Percentiles rank a stretch among this genome's conserved stretches.
Evolutionary conservation across 1,140 invertebrate species (phyloP).

Genomic region (Eupeodes corollae): DNA sequence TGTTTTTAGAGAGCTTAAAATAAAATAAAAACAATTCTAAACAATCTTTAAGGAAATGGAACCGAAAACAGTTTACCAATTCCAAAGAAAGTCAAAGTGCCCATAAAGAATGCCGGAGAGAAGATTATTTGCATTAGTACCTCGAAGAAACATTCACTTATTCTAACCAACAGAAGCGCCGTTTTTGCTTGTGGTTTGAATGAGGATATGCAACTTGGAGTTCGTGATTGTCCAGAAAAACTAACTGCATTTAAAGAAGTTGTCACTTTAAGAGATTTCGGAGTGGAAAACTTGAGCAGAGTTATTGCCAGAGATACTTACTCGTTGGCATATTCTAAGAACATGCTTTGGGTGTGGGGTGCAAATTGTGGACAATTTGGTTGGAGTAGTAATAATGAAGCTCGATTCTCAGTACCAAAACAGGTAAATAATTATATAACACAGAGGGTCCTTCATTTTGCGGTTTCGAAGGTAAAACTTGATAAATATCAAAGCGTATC

Average conservation of each 20-base stretch:
- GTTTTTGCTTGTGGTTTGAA: slow-evolving; percentile 57
- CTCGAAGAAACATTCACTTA: slow-evolving; percentile 50
- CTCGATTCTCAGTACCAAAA: slow-evolving; percentile 21
- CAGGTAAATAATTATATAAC: slow-evolving; percentile 18
- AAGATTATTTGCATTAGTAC: slow-evolving; percentile 31
- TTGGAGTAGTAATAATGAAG: slow-evolving; percentile 17
- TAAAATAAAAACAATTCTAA: too few species aligned
- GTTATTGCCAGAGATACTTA: slow-evolving; percentile 46
- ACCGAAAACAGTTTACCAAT: slow-evolving; percentile 45
- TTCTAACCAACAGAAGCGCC: slow-evolving; percentile 43
- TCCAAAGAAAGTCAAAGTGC: slow-evolving; percentile 42
- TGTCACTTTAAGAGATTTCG: slow-evolving; percentile 23
- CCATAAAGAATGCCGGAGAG: slow-evolving; percentile 37
- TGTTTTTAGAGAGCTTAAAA: not conserved
- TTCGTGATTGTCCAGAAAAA: slow-evolving; percentile 40
- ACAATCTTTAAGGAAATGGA: slow-evolving; percentile 18
- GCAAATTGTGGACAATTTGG: slow-evolving; percentile 63
- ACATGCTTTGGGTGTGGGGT: slow-evolving; percentile 48
- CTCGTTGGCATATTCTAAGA: slow-evolving; percentile 48
- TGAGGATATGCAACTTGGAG: slow-evolving; percentile 50
- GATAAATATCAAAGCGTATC: too few species aligned
- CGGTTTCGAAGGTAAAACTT: too few species aligned
- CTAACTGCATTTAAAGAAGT: slow-evolving; percentile 42
- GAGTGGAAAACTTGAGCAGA: slow-evolving; percentile 12
- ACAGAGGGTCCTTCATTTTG: too few species aligned